A percentile compares a stretch with the other conserved stretches of the same genome.
Conservation (phyloP, 2,797 vertebrate species). For the Macroramphosus scolopax region DNA sequence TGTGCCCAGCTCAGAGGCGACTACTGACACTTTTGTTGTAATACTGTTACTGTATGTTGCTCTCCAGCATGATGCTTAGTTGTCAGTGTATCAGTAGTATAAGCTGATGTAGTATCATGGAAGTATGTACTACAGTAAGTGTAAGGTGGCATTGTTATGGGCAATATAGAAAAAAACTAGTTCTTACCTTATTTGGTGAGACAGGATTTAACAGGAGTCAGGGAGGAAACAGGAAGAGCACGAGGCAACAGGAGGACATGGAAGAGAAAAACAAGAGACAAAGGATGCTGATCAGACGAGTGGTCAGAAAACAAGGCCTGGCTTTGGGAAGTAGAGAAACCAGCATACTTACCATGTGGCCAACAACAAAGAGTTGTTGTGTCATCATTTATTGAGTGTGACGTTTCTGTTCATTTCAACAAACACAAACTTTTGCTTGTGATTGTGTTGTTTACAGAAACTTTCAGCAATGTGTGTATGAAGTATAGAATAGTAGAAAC, state of each 20-base stretch:
- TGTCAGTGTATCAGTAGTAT: slow-evolving; percentile 6
- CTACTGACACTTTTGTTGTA: slow-evolving; percentile 3
- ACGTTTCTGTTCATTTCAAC: not conserved
- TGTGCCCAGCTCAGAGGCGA: not conserved
- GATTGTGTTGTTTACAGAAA: not conserved
- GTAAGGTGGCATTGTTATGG: slow-evolving; percentile 13
- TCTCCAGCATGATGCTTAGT: not conserved
- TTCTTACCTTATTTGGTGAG: slow-evolving; percentile 77
- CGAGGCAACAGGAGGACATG: slow-evolving; percentile 50
- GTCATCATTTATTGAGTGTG: slow-evolving; percentile 5
- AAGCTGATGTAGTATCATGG: slow-evolving; percentile 1
- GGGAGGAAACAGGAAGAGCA: slow-evolving; percentile 30
- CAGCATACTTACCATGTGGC: slow-evolving; percentile 68
- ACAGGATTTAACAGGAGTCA: slow-evolving; percentile 23
- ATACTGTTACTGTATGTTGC: not conserved
- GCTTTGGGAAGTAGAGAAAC: slow-evolving; percentile 27
- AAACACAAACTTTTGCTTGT: not conserved
- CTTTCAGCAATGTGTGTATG: slow-evolving; percentile 1
- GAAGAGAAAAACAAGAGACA: slow-evolving; percentile 60
- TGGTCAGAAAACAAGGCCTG: slow-evolving; percentile 27
- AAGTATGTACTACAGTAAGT: not conserved
- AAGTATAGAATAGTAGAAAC: not conserved
- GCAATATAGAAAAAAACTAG: slow-evolving; percentile 26
- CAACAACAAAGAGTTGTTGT: slow-evolving; percentile 15
- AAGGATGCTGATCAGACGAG: slow-evolving; percentile 59